Evolutionary conservation across 2,888 invertebrate species (phyloP), one percentile per base, ranked within the genome.

Genomic region (Girardia tigrina): DNA sequence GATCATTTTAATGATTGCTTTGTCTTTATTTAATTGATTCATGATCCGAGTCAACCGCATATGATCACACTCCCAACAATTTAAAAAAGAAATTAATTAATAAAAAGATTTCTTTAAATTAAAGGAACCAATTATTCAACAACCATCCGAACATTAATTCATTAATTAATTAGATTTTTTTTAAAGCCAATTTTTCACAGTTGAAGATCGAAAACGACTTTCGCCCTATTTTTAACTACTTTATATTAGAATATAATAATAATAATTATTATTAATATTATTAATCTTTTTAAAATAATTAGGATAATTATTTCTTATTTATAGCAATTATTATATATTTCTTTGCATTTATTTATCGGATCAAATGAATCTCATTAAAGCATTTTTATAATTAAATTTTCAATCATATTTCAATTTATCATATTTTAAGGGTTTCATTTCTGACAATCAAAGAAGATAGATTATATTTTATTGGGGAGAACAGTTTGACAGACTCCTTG

Each of bases 21-120:
- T 56, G 56, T 56, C 56, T 56, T 56, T 56, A 56, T 8, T 56
- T 56, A 56, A 56, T 56, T 56, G 56, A 56, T n/a, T 56, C 56
- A 56, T 56, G 56, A 56, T 56, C 23, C n/a, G 20, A n/a, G 56
- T 4, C 23, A 12, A n/a, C 8, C n/a, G 56, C n/a, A 56, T 23
- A 56, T 56, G 56, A 56, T 56, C n/a, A 56, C n/a, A 56, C 56
- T 56, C 4, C 36, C n/a, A 56, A 23, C 56, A 56, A 56, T 56
- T 56, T 56, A 23, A 23, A 20, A 8, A 56, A n/a, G n/a, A n/a
- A 56, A 23, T 56, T 56, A 36, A 56, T 56, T 56, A 56, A 23
- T 20, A 16, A 8, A 12, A 56, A 56, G n/a, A 56, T 2, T 56
- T 56, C 56, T 20, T 20, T 4, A 20, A 56, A n/a, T 36, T n/a